Conservation (phyloP, 2,797 vertebrate genomes). For the Chromobotia macracanthus region DNA sequence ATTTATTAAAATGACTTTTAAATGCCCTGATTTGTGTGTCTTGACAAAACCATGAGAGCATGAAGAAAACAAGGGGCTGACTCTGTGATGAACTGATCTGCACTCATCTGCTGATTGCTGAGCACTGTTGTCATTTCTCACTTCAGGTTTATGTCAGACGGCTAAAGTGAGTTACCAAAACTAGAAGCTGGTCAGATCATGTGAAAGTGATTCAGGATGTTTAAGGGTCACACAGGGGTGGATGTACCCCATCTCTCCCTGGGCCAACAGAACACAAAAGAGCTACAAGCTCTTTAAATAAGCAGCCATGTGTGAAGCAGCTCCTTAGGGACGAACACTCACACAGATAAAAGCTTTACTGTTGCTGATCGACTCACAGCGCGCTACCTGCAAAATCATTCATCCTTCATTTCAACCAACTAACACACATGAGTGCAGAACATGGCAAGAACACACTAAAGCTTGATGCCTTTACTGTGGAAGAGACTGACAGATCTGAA, state of each 20-base stretch:
- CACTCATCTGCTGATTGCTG: too few species aligned
- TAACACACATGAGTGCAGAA: too few species aligned
- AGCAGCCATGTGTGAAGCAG: slow-evolving; percentile 67
- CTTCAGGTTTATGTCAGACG: too few species aligned
- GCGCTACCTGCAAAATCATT: slow-evolving; percentile 25
- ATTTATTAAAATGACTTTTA: too few species aligned
- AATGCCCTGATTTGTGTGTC: too few species aligned
- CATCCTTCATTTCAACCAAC: not conserved
- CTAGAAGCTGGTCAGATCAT: too few species aligned
- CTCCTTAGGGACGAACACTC: slow-evolving; percentile 63
- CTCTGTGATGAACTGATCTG: too few species aligned
- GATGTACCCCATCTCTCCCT: slow-evolving; percentile 38
- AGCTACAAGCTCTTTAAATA: slow-evolving; percentile 59
- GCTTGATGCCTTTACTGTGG: not conserved
- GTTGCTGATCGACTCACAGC: slow-evolving; percentile 63
- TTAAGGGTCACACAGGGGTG: slow-evolving; percentile 15
- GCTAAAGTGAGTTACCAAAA: too few species aligned
- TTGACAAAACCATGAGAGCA: too few species aligned
- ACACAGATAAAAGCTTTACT: slow-evolving; percentile 72
- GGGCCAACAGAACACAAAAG: slow-evolving; percentile 50
- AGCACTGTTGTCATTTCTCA: too few species aligned
- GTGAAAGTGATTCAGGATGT: slow-evolving; percentile 9
- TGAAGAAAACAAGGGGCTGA: too few species aligned
- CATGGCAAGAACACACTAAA: too few species aligned
- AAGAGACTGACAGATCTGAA: not conserved